Conservation (phyloP, 37 sponge, comb jelly and placozoan genomes). For the Spongia lamella region DNA sequence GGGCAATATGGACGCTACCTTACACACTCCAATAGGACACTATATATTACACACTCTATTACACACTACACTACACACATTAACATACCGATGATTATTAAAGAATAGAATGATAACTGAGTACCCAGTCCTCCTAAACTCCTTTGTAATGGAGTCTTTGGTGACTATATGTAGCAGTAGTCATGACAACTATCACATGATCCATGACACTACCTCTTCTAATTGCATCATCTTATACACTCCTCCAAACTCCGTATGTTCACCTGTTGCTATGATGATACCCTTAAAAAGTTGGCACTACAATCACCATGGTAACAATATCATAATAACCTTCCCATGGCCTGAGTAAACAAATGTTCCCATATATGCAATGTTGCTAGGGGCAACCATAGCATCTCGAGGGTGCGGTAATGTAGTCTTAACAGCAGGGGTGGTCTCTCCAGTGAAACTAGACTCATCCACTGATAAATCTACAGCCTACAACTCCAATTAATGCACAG, state of each 20-base stretch:
- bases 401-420: constrained; percentile 57
- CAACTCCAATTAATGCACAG: neutral
- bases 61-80: constrained; percentile 3
- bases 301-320: neutral
- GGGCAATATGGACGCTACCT: no score
- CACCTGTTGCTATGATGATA: constrained; percentile 86
- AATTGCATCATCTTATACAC: constrained; percentile 91
- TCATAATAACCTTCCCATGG: constrained; percentile 74
- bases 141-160: constrained; percentile 94
- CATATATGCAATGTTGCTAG: constrained; percentile 91
- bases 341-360: constrained; percentile 94
- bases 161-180: constrained; percentile 35
- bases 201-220: constrained; percentile 63
- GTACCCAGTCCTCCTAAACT: constrained; percentile 93
- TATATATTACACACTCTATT: no score
- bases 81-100: constrained; percentile 88
- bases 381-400: constrained; percentile 26
- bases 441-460: constrained; percentile 99
- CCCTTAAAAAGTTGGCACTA: constrained; percentile 45
- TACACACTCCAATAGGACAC: no score
- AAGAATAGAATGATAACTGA: constrained; percentile 92
- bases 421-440: constrained; percentile 79
- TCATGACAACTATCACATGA: neutral
- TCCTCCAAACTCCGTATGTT: constrained; percentile 93
- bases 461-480: constrained; percentile 85